These are phyloP conservation scores for Noctilio leporinus DNA, from an alignment of 2,113 vertebrate species.

Conservation along the genomic window DNA sequence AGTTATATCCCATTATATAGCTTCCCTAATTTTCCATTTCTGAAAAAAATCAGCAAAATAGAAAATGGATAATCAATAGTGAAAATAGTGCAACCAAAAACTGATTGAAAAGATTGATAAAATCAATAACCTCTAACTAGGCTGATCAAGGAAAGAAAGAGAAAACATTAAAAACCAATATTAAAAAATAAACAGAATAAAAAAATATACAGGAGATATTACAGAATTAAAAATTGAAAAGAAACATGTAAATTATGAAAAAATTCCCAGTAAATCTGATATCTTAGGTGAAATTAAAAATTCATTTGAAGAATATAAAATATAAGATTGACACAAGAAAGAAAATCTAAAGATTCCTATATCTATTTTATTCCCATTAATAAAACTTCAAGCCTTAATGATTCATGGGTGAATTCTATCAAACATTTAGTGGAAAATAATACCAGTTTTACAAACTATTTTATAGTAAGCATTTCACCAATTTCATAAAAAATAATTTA, in stretches of 20 bases:
- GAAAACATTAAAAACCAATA: not conserved
- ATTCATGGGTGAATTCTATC: not conserved
- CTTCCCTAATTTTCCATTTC: not conserved
- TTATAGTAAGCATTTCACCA: not conserved
- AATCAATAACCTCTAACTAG: not conserved
- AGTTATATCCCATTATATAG: not conserved
- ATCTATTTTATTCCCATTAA: not conserved
- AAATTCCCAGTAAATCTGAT: not conserved
- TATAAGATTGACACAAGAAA: not conserved
- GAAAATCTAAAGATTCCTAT: not conserved
- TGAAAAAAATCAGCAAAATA: not conserved
- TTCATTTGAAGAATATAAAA: not conserved
- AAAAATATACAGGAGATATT: not conserved
- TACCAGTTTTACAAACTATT: not conserved
- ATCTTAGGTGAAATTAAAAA: not conserved
- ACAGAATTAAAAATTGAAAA: not conserved
- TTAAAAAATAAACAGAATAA: not conserved
- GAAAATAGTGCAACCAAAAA: not conserved
- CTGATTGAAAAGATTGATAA: not conserved
- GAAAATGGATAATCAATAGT: not conserved
- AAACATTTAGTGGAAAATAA: not conserved
- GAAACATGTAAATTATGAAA: not conserved
- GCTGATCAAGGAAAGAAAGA: not conserved
- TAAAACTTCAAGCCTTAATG: not conserved
- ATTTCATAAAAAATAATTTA: not conserved